These are phyloP conservation scores for Axea sp. DNA, from an alignment of 2,888 invertebrate genomes.

Conservation along the genomic window DNA sequence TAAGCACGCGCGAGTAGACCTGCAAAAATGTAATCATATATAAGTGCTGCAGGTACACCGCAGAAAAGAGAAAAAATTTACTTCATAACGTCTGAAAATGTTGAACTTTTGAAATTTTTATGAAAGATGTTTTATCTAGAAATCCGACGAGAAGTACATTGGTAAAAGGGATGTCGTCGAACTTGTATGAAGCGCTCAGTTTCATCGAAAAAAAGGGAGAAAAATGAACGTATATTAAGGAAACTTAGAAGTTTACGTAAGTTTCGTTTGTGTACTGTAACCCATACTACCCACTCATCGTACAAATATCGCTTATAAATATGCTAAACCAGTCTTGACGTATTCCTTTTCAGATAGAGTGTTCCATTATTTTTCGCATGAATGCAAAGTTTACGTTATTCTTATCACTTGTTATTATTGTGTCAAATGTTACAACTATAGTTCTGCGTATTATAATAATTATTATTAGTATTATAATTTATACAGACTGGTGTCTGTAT, in stretches of 20 bases:
- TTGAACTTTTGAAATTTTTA: conserved; percentile 48
- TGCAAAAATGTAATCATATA: conserved; percentile 36
- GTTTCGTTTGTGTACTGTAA: conserved; percentile 18
- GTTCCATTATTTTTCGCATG: conserved; percentile 20
- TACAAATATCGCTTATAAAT: conserved; percentile 50
- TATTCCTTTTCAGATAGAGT: conserved; percentile 1
- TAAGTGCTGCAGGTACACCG: conserved; percentile 9
- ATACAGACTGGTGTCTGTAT: background rate
- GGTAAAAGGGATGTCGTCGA: conserved; percentile 43
- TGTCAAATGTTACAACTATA: too few relatives aligned
- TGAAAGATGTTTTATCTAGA: conserved; percentile 43
- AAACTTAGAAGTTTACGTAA: conserved; percentile 29
- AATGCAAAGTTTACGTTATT: conserved; percentile 10
- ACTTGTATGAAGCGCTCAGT: conserved; percentile 29
- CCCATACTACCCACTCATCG: background rate
- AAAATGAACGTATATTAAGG: conserved; percentile 34
- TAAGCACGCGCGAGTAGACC: conserved; percentile 9
- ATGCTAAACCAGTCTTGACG: conserved; percentile 31
- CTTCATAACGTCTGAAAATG: conserved; percentile 28
- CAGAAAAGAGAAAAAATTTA: conserved; percentile 9
- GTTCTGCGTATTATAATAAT: too few relatives aligned
- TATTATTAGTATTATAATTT: too few relatives aligned
- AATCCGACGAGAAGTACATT: conserved; percentile 41
- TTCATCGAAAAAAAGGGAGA: conserved; percentile 29
- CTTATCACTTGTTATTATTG: background rate